Evolutionary conservation across 2,797 vertebrate genomes (phyloP), one percentile per base, ranked within the genome.

Genomic region (Arrhamphus sclerolepis): DNA sequence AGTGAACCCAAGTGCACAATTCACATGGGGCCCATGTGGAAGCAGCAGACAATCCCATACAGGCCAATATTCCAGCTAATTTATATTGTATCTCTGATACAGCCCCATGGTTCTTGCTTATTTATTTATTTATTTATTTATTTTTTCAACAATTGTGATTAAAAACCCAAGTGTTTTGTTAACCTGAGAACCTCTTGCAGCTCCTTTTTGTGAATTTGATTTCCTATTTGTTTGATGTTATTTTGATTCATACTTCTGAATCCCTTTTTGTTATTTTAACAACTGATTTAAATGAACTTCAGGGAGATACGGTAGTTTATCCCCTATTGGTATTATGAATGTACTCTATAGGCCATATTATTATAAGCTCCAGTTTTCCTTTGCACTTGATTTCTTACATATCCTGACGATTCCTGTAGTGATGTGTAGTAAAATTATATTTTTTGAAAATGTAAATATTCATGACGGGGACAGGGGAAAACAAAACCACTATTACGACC

Each of bases 301-400:
- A 56, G 52, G 61, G 62, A 47, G 49, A 22, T 26, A n/a, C n/a
- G n/a, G n/a, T n/a, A 1, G 14, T 14, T 7, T 63, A 66, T 60
- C 64, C 62, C 56, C 65, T 10, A 50, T 56, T 39, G 48, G 72
- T 75, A 78, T 78, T 71, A 75, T 81, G 86, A 88, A 89, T 89
- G 89, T 86, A 87, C 69, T 71, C 80, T 62, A 60, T 84, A 76
- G 72, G 79, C 77, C 85, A 84, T 85, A 77, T 62, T 68, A 57
- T 71, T 47, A 67, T 56, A 73, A 59, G 56, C 65, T 72, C 48
- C 66, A 56, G 40, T 68, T 63, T 77, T 80, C 24, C 58, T 85
- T 87, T 86, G 85, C 86, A 87, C 82, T 76, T 67, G 61, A 60
- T 76, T 80, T 75, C 65, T 70, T 20, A 77, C 70, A 84, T 84